Conservation (phyloP, 1,140 invertebrate species). For the Euborellia annulipes region DNA sequence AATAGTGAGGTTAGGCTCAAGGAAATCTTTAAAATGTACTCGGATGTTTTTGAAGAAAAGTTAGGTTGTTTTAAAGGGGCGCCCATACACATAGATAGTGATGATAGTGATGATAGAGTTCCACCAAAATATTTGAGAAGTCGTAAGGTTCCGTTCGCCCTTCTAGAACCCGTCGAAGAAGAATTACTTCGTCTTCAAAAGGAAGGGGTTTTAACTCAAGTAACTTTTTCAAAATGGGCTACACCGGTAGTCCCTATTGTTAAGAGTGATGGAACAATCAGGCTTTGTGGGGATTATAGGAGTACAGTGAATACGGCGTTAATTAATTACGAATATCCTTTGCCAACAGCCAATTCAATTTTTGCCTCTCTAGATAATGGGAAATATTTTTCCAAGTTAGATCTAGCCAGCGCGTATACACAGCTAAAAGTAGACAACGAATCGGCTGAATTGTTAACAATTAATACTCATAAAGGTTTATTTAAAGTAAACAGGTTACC, state of each 20-base stretch:
- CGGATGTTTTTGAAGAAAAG: too few relatives aligned
- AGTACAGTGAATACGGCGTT: slow-evolving; percentile 12
- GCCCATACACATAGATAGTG: too few relatives aligned
- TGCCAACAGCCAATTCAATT: too few relatives aligned
- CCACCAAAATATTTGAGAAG: too few relatives aligned
- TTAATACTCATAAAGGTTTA: slow-evolving; percentile 24
- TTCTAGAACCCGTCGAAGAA: too few relatives aligned
- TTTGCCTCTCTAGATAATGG: slow-evolving; percentile 18
- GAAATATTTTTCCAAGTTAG: slow-evolving; percentile 18
- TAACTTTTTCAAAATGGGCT: slow-evolving; percentile 8
- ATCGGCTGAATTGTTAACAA: slow-evolving; percentile 22
- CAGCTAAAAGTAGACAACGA: slow-evolving; percentile 22
- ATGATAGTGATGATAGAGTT: too few relatives aligned
- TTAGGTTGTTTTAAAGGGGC: too few relatives aligned
- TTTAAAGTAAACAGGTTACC: slow-evolving; percentile 29
- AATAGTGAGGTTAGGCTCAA: too few relatives aligned
- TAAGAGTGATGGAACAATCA: slow-evolving; percentile 11
- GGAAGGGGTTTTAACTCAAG: neutral
- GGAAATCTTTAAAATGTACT: too few relatives aligned
- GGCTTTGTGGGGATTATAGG: slow-evolving; percentile 24
- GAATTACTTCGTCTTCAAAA: too few relatives aligned
- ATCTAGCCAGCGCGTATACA: slow-evolving; percentile 20
- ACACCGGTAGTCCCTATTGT: slow-evolving; percentile 3
- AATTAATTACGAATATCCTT: slow-evolving; percentile 10
- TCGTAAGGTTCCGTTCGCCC: too few relatives aligned